Conservation (phyloP, 92 coral and sea anemone genomes). For the Porites lobata region DNA sequence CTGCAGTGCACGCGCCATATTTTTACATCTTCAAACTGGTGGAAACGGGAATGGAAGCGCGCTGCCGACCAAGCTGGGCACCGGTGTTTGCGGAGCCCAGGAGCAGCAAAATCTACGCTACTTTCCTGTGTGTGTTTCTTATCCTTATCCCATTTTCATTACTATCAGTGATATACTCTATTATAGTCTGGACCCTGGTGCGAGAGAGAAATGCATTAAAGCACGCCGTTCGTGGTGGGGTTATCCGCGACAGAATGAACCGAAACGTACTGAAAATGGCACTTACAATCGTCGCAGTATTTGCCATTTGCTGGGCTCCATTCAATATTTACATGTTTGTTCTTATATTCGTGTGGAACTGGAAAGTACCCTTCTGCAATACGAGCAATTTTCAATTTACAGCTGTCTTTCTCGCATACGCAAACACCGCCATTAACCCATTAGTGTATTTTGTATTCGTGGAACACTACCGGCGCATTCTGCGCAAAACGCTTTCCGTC, state of each 20-base stretch:
- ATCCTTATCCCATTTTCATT: slow-evolving; percentile 34
- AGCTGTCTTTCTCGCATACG: slow-evolving; percentile 15
- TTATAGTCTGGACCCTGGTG: slow-evolving; percentile 8
- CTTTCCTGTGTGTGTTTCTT: slow-evolving; percentile 13
- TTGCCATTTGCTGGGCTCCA: slow-evolving; percentile 56
- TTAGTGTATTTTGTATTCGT: slow-evolving; percentile 49
- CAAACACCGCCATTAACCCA: slow-evolving; percentile 50
- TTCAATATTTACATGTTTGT: slow-evolving; percentile 12
- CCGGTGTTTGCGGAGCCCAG: slow-evolving; percentile 37
- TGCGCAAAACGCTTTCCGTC: not conserved
- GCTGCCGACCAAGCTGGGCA: slow-evolving; percentile 6
- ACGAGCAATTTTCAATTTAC: not conserved
- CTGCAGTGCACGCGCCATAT: slow-evolving; percentile 26
- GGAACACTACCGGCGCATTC: slow-evolving; percentile 38
- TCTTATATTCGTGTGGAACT: slow-evolving; percentile 35
- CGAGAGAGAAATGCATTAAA: slow-evolving; percentile 5
- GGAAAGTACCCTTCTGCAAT: not conserved
- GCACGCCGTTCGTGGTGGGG: not conserved
- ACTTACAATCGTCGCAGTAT: slow-evolving; percentile 8
- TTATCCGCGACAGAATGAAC: slow-evolving; percentile 29
- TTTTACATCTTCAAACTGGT: slow-evolving; percentile 33
- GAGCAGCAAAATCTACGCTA: slow-evolving; percentile 21
- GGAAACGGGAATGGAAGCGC: not conserved
- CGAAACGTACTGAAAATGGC: slow-evolving; percentile 53
- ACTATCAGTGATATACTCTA: slow-evolving; percentile 16